Evolutionary conservation across 2,113 vertebrate species (phyloP).

Genomic region (Actenoides hombroni): DNA sequence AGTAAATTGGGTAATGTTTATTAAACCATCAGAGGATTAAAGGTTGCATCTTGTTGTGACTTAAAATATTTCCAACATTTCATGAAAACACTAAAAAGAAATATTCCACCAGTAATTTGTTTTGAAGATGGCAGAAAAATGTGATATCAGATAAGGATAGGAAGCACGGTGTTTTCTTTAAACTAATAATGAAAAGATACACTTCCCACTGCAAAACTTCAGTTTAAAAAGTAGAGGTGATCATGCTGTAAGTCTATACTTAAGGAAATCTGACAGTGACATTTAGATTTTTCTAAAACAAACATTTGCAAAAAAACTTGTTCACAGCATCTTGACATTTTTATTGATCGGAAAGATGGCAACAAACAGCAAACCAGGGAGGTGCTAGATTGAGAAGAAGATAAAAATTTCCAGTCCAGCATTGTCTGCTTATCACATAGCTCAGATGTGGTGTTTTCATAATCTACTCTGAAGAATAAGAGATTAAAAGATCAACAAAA

Average conservation of each 20-base stretch:
- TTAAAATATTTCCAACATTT: background rate
- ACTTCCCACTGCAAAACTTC: background rate
- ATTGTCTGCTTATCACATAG: background rate
- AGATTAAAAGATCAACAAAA: background rate
- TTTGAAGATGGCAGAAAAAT: background rate
- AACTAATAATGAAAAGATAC: background rate
- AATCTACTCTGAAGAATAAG: background rate
- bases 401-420: background rate
- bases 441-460: background rate
- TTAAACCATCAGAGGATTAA: background rate
- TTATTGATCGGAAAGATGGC: background rate
- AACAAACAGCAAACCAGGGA: background rate
- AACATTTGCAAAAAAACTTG: background rate
- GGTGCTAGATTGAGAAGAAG: background rate
- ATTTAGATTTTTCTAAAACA: background rate
- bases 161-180: background rate
- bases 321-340: background rate
- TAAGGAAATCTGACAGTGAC: background rate
- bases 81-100: background rate
- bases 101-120: rapidly evolving
- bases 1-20: background rate
- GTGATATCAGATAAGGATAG: background rate
- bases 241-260: background rate
- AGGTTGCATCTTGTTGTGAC: background rate
- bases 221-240: background rate